Base-by-base conservation (phyloP, 2,113 vertebrate genomes). In the Helogale parvula region DNA sequence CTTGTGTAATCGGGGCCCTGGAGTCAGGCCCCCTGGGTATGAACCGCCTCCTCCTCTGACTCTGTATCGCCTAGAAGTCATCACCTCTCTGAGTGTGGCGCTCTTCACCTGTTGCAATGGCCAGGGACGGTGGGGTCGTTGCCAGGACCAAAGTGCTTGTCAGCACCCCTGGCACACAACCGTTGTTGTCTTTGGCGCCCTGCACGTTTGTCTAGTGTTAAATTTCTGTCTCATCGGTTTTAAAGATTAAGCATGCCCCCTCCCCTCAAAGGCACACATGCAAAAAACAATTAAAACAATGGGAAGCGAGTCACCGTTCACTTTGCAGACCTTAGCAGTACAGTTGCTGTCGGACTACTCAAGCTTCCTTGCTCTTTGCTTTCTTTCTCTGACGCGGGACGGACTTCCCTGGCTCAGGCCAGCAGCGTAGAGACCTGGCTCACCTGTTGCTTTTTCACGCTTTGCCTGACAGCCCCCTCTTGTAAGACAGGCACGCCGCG, bases 161-260 rank as follows among this genome's bases (percentile, higher is more conserved):
- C 21, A 38, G 90, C 35, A 7, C 25, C 2, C 14, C 45, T 41
- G 82, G 83, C n/a, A 52, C 38, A 17, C 54, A 72, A 6, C 57
- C 1, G 1, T 45, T 27, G 72, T 47, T 9, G 2, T 7, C 69
- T 2, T 17, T 45, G 7, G 63, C 71, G 10, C 12, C 50, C 69
- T 29, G 3, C 19, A 2, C 80, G 88, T n/a, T 33, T 63, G 68
- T 85, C 74, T 65, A 1, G 29, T 57, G 57, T 66, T 52, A 60
- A 52, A 33, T 79, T 82, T 90, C 82, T 85, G 21, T 92, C n/a
- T 82, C 69, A 27, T 88, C 7, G n/a, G 47, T 80, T 91, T 85
- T 47, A 63, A 74, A 89, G 11, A 33, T 52, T 50, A 66, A 35
- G n/a, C 27, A 0, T 9, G 17, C 57, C 12, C 14, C 21, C 16